Conservation (phyloP, 2,797 vertebrate genomes). For the Tiaroga cobitis region DNA sequence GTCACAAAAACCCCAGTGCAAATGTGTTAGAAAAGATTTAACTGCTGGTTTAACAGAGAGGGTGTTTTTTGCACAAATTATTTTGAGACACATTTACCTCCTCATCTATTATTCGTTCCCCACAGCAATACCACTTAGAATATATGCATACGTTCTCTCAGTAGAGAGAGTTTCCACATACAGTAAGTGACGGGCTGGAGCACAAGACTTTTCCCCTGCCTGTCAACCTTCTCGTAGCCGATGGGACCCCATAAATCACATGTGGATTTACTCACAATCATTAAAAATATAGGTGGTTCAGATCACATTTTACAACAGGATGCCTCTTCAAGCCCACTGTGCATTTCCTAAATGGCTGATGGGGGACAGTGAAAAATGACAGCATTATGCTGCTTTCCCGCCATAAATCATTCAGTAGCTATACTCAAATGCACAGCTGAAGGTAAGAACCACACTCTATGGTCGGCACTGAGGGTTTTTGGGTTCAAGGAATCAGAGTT, state of each 20-base stretch:
- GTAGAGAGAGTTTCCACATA: not conserved
- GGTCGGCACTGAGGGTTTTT: not conserved
- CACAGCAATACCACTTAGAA: constrained; percentile 4
- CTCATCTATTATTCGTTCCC: constrained; percentile 23
- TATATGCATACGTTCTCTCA: constrained; percentile 17
- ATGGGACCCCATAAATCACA: constrained; percentile 64
- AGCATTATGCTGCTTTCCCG: constrained; percentile 58
- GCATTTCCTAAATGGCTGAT: constrained; percentile 53
- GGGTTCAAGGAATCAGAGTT: not conserved
- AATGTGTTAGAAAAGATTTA: constrained; percentile 3
- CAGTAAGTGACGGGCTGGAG: not conserved
- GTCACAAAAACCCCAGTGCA: not conserved
- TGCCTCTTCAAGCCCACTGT: constrained; percentile 56
- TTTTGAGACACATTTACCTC: constrained; percentile 28
- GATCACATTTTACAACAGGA: constrained; percentile 70
- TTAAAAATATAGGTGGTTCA: constrained; percentile 71
- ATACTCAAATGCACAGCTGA: constrained; percentile 59
- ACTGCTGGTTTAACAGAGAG: constrained; percentile 17
- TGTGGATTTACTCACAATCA: constrained; percentile 70
- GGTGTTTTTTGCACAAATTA: constrained; percentile 11
- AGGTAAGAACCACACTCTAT: constrained; percentile 20
- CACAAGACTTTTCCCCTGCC: not conserved
- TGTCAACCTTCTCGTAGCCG: constrained; percentile 42
- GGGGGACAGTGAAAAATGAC: constrained; percentile 72
- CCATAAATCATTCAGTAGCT: constrained; percentile 73